Evolutionary conservation across 2,888 invertebrate genomes (phyloP), one percentile per base, ranked within the genome.

Genomic region (Drosophila subquinaria): DNA sequence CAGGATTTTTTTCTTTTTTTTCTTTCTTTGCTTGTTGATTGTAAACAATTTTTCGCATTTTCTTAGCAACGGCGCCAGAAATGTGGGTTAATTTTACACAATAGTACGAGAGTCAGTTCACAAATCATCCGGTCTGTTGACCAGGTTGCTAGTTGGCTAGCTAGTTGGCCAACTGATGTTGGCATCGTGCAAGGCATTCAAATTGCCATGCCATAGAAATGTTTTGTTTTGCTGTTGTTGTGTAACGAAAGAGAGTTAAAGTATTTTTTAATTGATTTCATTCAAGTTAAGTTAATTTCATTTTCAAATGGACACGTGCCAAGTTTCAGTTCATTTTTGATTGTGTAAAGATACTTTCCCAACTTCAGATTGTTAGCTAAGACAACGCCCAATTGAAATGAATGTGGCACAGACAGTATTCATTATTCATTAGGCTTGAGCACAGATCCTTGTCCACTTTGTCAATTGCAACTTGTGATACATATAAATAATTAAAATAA

Each of bases 391-490:
- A 69, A 59, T 64, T 48, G 65, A 50, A 40, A 67, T 42, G 53
- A 68, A 71, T 78, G 68, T 77, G 59, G 57, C 45, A 50, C 51
- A 61, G 27, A 40, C 23, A 13, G n/a, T 42, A 73, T 78, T 76
- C 13, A 69, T 71, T 83, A 82, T 88, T 82, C 81, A 86, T 82
- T 69, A 69, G 68, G 68, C 33, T 75, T 48, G 64, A 68, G 71
- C 76, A 70, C 68, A 64, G 80, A 87, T 89, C 81, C 76, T 85
- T 87, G 90, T 88, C 76, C 90, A 87, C 86, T 87, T 87, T 89
- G 86, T 87, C 84, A 87, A 61, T 35, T 30, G 63, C 51, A 66
- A 64, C 80, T 76, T 81, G 79, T 87, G 82, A 52, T 76, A 78
- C 89, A 89, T 77, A 87, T 74, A 89, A 73, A 79, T 81, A 85